phyloP scores from a whole-genome alignment of 2,113 vertebrate genomes.

The Campylomormyrus tamandua region DNA sequence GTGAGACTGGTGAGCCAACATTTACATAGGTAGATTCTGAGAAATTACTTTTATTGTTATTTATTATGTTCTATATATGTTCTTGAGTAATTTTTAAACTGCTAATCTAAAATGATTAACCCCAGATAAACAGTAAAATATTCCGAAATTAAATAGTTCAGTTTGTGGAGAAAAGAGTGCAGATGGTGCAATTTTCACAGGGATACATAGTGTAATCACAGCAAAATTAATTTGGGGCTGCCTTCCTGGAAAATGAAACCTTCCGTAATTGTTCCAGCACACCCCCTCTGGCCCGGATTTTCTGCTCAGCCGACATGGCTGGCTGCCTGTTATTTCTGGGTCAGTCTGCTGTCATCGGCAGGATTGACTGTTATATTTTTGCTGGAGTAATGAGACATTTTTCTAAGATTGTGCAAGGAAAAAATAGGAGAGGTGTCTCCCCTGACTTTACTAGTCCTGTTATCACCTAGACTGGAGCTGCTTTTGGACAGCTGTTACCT shows the following conservation, averaged over 20 bases:
- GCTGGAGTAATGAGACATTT: neutral
- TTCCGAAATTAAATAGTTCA: neutral
- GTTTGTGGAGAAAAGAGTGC: neutral
- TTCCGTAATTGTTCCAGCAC: neutral
- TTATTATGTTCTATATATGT: neutral
- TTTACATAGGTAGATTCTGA: neutral
- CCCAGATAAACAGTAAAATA: neutral
- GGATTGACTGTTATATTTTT: conserved; percentile 5
- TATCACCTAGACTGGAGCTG: neutral
- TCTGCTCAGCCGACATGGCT: neutral
- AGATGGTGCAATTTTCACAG: neutral
- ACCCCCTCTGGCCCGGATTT: neutral
- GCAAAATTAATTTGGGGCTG: neutral
- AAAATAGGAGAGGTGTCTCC: neutral
- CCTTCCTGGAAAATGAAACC: neutral
- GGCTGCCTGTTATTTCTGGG: neutral
- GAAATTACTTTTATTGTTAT: neutral
- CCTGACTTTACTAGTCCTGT: neutral
- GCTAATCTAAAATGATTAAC: neutral
- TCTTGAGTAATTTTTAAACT: neutral
- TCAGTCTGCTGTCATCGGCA: neutral
- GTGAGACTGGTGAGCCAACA: neutral
- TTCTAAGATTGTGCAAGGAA: neutral
- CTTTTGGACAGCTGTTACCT: neutral
- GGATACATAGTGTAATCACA: neutral